Evolutionary conservation across 2,113 vertebrate species (phyloP).

Genomic region (Hypanus sabinus): DNA sequence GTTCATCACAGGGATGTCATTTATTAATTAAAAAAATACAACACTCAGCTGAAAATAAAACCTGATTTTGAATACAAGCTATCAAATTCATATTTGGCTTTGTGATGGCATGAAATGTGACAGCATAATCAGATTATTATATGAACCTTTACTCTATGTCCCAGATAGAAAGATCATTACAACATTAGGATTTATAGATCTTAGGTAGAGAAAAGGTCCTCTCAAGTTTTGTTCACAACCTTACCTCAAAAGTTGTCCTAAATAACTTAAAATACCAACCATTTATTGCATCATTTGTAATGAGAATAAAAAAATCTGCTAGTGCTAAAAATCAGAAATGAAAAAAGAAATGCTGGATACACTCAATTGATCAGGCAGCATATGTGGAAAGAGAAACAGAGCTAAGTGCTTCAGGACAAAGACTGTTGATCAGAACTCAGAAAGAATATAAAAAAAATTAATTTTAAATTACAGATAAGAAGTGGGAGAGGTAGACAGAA

Average conservation of each 20-base stretch:
- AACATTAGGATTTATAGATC: neutral
- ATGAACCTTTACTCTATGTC: neutral
- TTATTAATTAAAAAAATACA: no score
- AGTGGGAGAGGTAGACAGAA: no score
- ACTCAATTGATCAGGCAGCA: no score
- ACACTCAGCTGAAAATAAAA: neutral
- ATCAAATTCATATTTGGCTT: neutral
- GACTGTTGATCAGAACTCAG: no score
- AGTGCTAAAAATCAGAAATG: no score
- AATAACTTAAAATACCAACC: neutral
- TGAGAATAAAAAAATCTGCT: neutral
- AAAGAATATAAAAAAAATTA: no score
- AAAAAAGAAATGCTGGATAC: no score
- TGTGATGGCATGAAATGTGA: neutral
- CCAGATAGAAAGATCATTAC: neutral
- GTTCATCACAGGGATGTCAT: no score
- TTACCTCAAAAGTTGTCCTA: neutral
- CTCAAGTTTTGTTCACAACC: neutral
- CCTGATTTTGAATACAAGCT: neutral
- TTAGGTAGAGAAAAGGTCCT: neutral
- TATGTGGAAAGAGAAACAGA: no score
- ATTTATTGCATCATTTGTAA: neutral
- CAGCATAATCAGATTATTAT: neutral
- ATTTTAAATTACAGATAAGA: no score
- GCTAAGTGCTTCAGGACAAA: no score